Base-by-base conservation (phyloP, 2,888 invertebrate genomes). In the Bombylius major region DNA sequence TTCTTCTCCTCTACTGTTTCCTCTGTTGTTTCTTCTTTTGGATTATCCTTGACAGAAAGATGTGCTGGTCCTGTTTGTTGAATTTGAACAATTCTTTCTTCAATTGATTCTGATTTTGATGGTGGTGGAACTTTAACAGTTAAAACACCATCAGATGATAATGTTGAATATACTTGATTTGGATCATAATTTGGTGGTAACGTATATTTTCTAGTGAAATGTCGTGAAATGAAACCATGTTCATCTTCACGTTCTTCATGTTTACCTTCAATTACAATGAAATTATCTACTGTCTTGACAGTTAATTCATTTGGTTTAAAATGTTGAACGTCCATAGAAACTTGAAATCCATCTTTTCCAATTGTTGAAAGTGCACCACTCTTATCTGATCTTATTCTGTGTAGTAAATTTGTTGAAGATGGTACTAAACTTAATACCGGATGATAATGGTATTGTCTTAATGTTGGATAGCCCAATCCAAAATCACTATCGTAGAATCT, bases 91-190 rank as follows among this genome's bases (percentile, higher is more conserved):
- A 82, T 76, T 56, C 84, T 75, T 64, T 84, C 84, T 4, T 61
- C 61, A 23, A 3, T 2, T 13, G 48, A 34, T 33, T 62, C 58
- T 8, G 57, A 55, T 55, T 62, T 61, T 47, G 63, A 60, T 36
- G 72, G 72, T 55, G 77, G 76, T 0, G 87, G 88, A 0, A 85
- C 86, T 9, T 80, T 81, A 53, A 89, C 82, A 1, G 86, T 87
- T 45, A 89, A 76, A 49, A 90, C 82, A 3, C 90, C 91, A 67
- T 91, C 90, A 0, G 88, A 85, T 8, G 89, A 89, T 39, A 92
- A 74, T 5, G 82, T 82, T 56, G 90, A 89, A 55, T 82, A 78
- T 5, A 92, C 80, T 63, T 84, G 82, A 6, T 82, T 79, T 5
- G 83, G 78, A 57, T 90, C 86, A 63, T 83, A 82, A 47, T 80